These are phyloP conservation scores for Tribolium castaneum DNA, from an alignment of 1,140 invertebrate genomes.

Conservation along the genomic window DNA sequence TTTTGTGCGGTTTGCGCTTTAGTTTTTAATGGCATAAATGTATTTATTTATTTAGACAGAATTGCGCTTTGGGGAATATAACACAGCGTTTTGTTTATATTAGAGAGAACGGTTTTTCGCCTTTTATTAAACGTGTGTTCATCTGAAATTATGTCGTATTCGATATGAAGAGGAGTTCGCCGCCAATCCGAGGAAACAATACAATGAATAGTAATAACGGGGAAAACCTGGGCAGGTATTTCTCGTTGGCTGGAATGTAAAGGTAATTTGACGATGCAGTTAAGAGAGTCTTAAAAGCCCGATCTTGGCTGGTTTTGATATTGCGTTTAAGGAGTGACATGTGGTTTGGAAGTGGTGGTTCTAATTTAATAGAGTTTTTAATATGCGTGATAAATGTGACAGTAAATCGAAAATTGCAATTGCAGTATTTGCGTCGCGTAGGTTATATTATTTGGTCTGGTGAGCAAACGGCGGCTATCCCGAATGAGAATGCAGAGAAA, in stretches of 20 bases:
- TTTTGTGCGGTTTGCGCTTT: neutral
- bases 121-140: neutral
- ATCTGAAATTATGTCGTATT: neutral
- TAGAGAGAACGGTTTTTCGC: neutral
- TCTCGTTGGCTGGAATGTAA: neutral
- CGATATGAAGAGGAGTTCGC: neutral
- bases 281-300: constrained; percentile 9
- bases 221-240: neutral
- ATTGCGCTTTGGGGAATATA: neutral
- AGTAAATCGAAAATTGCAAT: constrained; percentile 36
- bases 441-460: constrained; percentile 47
- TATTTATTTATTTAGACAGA: neutral
- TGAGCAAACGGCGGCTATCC: constrained; percentile 46
- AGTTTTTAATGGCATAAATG: neutral
- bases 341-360: constrained; percentile 33
- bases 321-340: neutral
- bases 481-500: constrained; percentile 48
- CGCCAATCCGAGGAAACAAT: constrained; percentile 6
- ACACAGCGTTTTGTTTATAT: neutral
- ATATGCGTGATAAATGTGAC: constrained; percentile 30
- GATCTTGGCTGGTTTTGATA: constrained; percentile 3
- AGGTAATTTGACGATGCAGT: constrained; percentile 26
- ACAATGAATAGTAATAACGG: neutral
- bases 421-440: constrained; percentile 39
- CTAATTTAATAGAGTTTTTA: constrained; percentile 23